Evolutionary conservation across 2,888 invertebrate species (phyloP), one percentile per base, ranked within the genome.

Genomic region (Himalopsyche tibetana): DNA sequence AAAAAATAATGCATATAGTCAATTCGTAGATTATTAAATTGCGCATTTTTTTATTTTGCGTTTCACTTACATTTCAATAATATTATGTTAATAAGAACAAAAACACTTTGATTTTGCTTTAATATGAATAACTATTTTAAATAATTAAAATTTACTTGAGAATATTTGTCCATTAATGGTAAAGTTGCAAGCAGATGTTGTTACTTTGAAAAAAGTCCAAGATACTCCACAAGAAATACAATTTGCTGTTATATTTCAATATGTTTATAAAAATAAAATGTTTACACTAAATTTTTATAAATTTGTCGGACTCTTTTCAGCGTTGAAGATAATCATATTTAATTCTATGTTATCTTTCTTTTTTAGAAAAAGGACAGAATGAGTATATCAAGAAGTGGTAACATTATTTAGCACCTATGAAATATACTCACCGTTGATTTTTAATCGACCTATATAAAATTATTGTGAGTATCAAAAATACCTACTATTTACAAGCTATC

Each of bases 381-480:
- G n/a, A 80, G 45, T 79, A 40, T 82, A 36, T 82, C 56, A 56
- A 79, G 19, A 81, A 83, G 81, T 87, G 87, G 87, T 87, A 87
- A 87, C 87, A 85, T 84, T 83, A 36, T 85, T 38, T 80, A 87
- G 83, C 87, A 87, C 83, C 85, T 82, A 55, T 38, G 45, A 84
- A 63, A 63, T 63, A 81, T 82, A 86, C 81, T 86, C 82, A 74
- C 56, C 63, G 83, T 80, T 84, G 83, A 83, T 69, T 83, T 55
- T 51, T 36, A 82, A 28, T 55, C 56, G 56, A 56, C 63, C 19
- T 19, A 19, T 63, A 63, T n/a, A 63, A 63, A 28, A 90, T 89
- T 90, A 90, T 90, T 90, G 90, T 90, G 89, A 89, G 83, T 89
- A 89, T 89, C 89, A 86, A 80, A 38, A 11, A 6, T 74, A 69